These are phyloP conservation scores for Ambastaia sidthimunki DNA, from an alignment of 2,797 vertebrate species.

Conservation along the genomic window DNA sequence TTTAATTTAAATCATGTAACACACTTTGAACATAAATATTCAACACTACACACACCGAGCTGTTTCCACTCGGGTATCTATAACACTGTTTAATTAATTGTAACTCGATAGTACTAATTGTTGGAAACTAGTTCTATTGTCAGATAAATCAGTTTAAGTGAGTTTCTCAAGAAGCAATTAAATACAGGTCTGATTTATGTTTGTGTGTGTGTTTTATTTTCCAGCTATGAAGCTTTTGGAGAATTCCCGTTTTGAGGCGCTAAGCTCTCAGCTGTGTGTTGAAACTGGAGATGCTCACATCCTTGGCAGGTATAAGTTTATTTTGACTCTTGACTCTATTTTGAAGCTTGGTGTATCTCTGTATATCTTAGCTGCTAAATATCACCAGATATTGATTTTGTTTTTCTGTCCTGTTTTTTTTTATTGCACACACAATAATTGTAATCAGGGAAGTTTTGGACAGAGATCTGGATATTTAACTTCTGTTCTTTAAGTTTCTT, in stretches of 20 bases:
- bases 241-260: constrained; percentile 93
- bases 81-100: neutral
- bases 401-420: neutral
- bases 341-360: neutral
- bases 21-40: neutral
- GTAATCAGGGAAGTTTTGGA: neutral
- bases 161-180: neutral
- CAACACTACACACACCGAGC: neutral
- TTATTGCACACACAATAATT: neutral
- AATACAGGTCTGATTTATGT: neutral
- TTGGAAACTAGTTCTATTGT: neutral
- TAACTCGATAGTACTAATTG: neutral
- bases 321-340: neutral
- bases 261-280: constrained; percentile 91
- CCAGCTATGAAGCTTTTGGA: constrained; percentile 92
- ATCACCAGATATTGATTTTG: neutral
- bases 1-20: neutral
- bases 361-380: neutral
- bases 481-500: neutral
- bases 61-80: neutral
- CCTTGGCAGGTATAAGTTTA: constrained; percentile 84
- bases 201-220: constrained; percentile 26
- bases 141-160: neutral
- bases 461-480: neutral
- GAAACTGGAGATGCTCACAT: constrained; percentile 94